Evolutionary conservation across 2,888 invertebrate genomes (phyloP), one percentile per base, ranked within the genome.

Genomic region (Caenorhabditis sp.): DNA sequence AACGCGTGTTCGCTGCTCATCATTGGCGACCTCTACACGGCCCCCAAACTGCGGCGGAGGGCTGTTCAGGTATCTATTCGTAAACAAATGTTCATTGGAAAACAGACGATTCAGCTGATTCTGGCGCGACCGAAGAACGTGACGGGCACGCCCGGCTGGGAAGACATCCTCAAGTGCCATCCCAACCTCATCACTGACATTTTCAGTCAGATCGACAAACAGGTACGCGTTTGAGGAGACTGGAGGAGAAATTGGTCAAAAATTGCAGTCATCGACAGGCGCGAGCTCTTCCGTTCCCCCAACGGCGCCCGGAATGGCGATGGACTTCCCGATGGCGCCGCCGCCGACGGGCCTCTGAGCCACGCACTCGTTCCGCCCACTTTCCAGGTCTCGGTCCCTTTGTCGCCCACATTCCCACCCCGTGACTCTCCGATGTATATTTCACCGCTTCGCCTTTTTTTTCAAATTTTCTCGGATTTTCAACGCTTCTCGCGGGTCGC

Each of bases 1-100:
- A 89, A 89, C 65, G 86, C 84, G 27, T 89, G 89, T 53, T 83
- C 85, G 22, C 74, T 89, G 26, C 80, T 89, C 41, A 86, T 89
- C 45, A 77, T 89, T 5, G 84, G 85, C 46, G 89, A 89, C 74
- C 75, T 87, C 63, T 88, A 85, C 71, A 55, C 80, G 15, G 86
- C 88, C 7, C 71, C 77, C 2, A 65, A 73, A 8, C 66, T 89
- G 46, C 71, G 86, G 22, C 71, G 81, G 9, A 72, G 84, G 22
- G 84, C 87, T 15, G 82, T 89, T 41, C 85, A 78, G 63, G 84
- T 83, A 35, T 22, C n/a, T 39, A 15, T 45, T 5, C 17, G n/a
- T n/a, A n/a, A n/a, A n/a, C n/a, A n/a, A n/a, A n/a, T n/a, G n/a
- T n/a, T n/a, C n/a, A n/a, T n/a, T n/a, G n/a, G n/a, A n/a, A n/a